These are phyloP conservation scores for Ctenosaura bakeri DNA, from an alignment of 2,797 vertebrate species.

Conservation along the genomic window DNA sequence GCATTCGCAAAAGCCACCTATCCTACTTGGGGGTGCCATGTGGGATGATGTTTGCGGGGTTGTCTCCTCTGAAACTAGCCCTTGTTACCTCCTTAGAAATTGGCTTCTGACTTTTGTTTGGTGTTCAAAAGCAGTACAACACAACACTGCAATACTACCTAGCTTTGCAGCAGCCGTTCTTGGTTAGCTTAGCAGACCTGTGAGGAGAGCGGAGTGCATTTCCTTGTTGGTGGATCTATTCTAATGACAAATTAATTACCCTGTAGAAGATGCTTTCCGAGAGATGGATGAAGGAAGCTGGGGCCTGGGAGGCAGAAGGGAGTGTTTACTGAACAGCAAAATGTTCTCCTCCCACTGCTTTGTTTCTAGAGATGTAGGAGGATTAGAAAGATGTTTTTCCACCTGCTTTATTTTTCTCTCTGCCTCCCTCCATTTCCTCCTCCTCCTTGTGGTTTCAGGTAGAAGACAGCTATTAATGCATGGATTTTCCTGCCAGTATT, in stretches of 20 bases:
- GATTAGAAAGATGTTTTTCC: not conserved
- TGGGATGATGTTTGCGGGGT: not conserved
- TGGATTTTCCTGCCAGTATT: not conserved
- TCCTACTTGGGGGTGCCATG: no score
- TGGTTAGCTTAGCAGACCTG: not conserved
- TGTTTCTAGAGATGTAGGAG: conserved; percentile 8
- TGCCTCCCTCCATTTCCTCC: no score
- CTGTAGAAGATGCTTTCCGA: not conserved
- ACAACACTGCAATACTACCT: no score
- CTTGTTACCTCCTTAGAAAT: not conserved
- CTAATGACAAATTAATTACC: conserved; percentile 4
- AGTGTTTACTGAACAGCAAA: not conserved
- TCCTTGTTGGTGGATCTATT: not conserved
- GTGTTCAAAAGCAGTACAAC: no score
- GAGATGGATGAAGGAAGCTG: not conserved
- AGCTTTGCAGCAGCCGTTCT: no score
- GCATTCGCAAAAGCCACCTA: not conserved
- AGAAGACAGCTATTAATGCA: no score
- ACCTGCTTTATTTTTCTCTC: no score
- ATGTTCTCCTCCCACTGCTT: not conserved
- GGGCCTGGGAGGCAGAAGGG: not conserved
- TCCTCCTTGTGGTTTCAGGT: not conserved
- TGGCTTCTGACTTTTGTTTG: no score
- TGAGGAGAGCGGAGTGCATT: not conserved
- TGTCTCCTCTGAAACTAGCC: not conserved